A percentile compares a stretch with the other conserved stretches of the same genome.
phyloP scores from a whole-genome alignment of 2,888 invertebrate genomes.

The Trachelus stipa region DNA sequence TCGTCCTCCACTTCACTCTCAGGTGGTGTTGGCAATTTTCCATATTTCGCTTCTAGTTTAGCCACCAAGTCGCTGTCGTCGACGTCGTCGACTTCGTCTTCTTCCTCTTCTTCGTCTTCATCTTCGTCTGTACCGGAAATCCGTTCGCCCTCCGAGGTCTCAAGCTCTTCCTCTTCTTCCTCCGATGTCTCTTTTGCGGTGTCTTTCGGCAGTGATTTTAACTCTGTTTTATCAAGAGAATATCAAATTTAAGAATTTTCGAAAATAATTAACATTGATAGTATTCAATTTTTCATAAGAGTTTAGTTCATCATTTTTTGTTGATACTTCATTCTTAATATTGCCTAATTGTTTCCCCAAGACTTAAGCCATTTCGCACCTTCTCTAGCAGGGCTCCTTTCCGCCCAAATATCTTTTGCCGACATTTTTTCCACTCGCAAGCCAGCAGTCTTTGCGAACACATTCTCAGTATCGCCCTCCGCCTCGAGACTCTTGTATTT shows the following conservation, averaged over 20 bases:
- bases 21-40: constrained; percentile 70
- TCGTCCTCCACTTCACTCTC: constrained; percentile 65
- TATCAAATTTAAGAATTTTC: not conserved
- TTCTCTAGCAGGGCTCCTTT: constrained; percentile 12
- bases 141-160: constrained; percentile 36
- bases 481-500: constrained; percentile 41
- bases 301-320: no score
- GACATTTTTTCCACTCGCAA: not conserved
- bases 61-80: constrained; percentile 78
- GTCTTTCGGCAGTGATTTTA: constrained; percentile 3
- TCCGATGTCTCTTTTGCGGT: constrained; percentile 10
- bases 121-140: constrained; percentile 37
- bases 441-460: not conserved
- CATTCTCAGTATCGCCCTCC: constrained; percentile 19
- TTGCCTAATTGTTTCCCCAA: no score
- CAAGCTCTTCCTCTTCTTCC: constrained; percentile 21
- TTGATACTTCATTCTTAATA: no score
- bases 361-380: constrained; percentile 1
- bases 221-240: not conserved
- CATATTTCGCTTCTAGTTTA: constrained; percentile 80
- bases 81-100: constrained; percentile 68
- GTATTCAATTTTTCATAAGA: no score
- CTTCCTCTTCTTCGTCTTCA: constrained; percentile 41
- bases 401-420: constrained; percentile 11
- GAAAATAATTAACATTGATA: not conserved